Evolutionary conservation across 2,888 invertebrate genomes (phyloP).

Genomic region (Diaphora mendica): DNA sequence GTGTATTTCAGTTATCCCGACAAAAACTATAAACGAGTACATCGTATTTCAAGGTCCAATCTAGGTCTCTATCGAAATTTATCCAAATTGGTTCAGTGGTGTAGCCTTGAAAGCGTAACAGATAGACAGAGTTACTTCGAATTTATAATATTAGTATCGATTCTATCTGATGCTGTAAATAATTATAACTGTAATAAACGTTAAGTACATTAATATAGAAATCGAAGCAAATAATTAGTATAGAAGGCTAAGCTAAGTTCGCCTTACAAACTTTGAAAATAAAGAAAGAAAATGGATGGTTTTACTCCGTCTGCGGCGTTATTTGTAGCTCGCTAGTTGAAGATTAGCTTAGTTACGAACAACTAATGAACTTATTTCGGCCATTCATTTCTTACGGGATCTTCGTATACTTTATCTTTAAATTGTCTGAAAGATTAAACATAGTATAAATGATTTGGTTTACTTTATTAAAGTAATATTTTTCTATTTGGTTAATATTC

Average conservation of each 20-base stretch:
- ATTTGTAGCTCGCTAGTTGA: conserved; percentile 28
- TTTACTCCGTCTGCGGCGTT: conserved; percentile 20
- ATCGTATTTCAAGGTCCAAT: no score
- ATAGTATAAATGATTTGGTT: not conserved
- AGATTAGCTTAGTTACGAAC: conserved; percentile 29
- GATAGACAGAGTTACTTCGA: no score
- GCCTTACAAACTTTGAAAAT: conserved; percentile 26
- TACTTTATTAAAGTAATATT: not conserved
- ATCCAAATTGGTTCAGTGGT: no score
- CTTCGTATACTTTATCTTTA: not conserved
- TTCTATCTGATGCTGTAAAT: not conserved
- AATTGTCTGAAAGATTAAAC: not conserved
- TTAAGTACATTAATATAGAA: not conserved
- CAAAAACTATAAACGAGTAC: no score
- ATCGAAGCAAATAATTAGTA: conserved; percentile 21
- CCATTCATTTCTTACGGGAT: conserved; percentile 17
- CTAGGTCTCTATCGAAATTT: no score
- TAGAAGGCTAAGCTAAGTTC: conserved; percentile 19
- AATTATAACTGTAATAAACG: not conserved
- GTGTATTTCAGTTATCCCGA: no score
- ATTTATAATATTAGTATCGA: not conserved
- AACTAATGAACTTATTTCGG: conserved; percentile 30
- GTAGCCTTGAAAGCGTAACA: not conserved
- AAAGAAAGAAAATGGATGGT: conserved; percentile 25
- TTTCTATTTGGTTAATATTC: not conserved